Percentiles rank a stretch among this genome's conserved stretches.
These are phyloP conservation scores for Molossus molossus DNA, from an alignment of 2,797 vertebrate genomes.

Conservation along the genomic window DNA sequence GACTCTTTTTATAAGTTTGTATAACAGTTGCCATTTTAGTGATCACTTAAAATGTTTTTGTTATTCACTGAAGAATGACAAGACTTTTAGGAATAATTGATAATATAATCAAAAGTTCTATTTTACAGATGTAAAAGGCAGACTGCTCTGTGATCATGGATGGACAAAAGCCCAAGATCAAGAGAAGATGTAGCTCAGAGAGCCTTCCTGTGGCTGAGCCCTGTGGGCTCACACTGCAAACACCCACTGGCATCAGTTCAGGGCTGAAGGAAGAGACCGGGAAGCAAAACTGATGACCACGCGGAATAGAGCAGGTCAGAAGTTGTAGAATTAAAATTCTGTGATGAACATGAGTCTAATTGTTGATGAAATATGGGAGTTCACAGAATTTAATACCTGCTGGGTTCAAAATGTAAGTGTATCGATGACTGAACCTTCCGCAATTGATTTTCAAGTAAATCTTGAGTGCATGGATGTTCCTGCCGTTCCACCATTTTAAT, in stretches of 20 bases:
- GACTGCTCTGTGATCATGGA: background rate
- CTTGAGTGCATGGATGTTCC: slow-evolving; percentile 22
- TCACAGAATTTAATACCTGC: background rate
- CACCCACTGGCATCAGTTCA: background rate
- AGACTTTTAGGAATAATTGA: slow-evolving; percentile 4
- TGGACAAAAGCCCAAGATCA: background rate
- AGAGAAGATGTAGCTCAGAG: background rate
- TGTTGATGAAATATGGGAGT: slow-evolving; percentile 28
- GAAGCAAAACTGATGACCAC: background rate
- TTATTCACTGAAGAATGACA: background rate
- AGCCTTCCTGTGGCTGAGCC: background rate
- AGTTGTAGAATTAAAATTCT: background rate
- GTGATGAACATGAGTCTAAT: background rate
- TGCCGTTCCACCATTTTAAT: slow-evolving; percentile 69
- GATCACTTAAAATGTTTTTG: background rate
- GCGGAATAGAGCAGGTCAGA: background rate
- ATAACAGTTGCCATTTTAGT: background rate
- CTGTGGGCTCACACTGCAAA: background rate
- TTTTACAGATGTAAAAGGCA: background rate
- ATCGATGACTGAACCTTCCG: slow-evolving; percentile 22
- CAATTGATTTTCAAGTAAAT: slow-evolving; percentile 68
- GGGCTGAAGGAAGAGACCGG: background rate
- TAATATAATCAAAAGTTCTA: background rate
- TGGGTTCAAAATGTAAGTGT: slow-evolving; percentile 29
- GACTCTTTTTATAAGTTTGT: background rate